Evolutionary conservation across 1,140 invertebrate species (phyloP).

Genomic region (Danaus plexippus): DNA sequence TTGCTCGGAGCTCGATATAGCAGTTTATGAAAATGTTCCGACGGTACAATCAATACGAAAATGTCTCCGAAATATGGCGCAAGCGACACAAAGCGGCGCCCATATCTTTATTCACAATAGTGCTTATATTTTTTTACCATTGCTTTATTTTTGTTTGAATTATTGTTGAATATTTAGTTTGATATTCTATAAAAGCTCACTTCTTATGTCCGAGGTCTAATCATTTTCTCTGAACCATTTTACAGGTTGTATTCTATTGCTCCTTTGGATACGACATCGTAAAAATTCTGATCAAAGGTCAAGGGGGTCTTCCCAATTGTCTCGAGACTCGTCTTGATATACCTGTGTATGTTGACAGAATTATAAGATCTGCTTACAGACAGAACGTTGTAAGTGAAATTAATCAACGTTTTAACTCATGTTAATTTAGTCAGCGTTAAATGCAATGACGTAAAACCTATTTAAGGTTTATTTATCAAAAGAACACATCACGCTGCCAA

Average conservation of each 20-base stretch:
- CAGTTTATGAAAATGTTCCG: too few species aligned
- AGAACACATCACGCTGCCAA: conserved; percentile 50
- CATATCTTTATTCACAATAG: too few species aligned
- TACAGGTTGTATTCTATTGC: conserved; percentile 41
- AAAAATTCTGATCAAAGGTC: conserved; percentile 50
- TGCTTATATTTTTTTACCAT: too few species aligned
- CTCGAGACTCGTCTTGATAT: conserved; percentile 55
- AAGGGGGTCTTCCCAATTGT: conserved; percentile 60
- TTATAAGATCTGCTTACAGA: conserved; percentile 43
- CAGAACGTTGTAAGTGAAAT: conserved; percentile 36
- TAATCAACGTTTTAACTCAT: background rate
- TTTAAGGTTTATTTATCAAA: conserved; percentile 54
- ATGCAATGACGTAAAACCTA: background rate
- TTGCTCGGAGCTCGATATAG: too few species aligned
- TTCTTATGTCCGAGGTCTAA: background rate
- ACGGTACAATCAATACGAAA: too few species aligned
- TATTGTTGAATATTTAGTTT: too few species aligned
- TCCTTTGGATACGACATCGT: conserved; percentile 59
- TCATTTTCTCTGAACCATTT: conserved; percentile 10
- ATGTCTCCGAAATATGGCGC: too few species aligned
- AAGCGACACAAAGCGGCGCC: too few species aligned
- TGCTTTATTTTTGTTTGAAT: too few species aligned
- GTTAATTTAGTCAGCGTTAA: background rate
- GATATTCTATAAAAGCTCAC: too few species aligned
- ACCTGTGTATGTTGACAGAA: conserved; percentile 42